Percentiles rank a stretch among this genome's conserved stretches.
Conservation (phyloP, 2,888 invertebrate species). For the Cactoblastis cactorum region DNA sequence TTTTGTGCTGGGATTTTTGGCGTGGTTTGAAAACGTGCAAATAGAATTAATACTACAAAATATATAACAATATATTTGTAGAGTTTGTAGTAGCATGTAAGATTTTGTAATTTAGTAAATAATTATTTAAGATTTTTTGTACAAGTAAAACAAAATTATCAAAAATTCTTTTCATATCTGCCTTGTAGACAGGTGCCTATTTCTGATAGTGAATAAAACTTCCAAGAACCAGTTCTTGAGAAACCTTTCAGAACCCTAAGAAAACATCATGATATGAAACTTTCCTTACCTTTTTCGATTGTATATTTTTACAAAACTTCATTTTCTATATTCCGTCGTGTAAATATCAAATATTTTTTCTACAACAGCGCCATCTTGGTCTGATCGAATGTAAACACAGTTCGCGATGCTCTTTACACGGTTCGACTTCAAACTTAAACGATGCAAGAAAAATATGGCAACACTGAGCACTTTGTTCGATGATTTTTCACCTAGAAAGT, state of each 20-base stretch:
- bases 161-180: too few relatives aligned
- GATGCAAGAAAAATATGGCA: conserved; percentile 46
- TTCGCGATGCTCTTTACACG: conserved; percentile 39
- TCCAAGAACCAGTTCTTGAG: too few relatives aligned
- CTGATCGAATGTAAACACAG: conserved; percentile 59
- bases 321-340: background rate
- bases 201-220: too few relatives aligned
- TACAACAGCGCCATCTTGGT: conserved; percentile 5
- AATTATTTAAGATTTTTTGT: too few relatives aligned
- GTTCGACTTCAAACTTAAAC: conserved; percentile 36
- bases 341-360: conserved; percentile 13
- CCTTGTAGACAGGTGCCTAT: too few relatives aligned
- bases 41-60: too few relatives aligned
- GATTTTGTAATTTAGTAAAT: too few relatives aligned
- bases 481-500: conserved; percentile 18
- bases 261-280: background rate
- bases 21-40: background rate
- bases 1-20: background rate
- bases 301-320: background rate
- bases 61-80: too few relatives aligned
- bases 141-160: too few relatives aligned
- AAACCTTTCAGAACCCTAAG: background rate
- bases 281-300: background rate
- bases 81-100: too few relatives aligned
- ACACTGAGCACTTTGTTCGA: conserved; percentile 26